phyloP scores from a whole-genome alignment of 2,797 vertebrate species.

The Danio jaintianensis region DNA sequence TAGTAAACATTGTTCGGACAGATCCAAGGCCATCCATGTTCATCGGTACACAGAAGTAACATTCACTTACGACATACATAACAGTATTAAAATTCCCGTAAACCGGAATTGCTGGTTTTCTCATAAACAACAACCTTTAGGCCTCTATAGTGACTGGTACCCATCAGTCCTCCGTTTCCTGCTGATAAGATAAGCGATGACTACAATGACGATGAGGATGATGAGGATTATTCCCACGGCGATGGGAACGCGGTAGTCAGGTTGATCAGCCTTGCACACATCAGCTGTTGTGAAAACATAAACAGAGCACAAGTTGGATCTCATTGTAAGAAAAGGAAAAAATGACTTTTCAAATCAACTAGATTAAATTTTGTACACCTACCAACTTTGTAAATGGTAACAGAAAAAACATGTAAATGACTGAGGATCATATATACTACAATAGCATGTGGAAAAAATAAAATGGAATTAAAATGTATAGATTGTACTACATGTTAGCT shows the following conservation, averaged over 20 bases:
- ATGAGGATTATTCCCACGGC: slow-evolving; percentile 81
- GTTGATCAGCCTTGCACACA: slow-evolving; percentile 69
- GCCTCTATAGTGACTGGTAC: slow-evolving; percentile 85
- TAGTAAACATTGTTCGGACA: not conserved
- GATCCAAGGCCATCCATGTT: not conserved
- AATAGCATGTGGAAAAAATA: too few relatives aligned
- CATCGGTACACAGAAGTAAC: not conserved
- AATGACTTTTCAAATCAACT: not conserved
- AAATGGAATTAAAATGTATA: too few relatives aligned
- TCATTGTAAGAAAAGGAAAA: not conserved
- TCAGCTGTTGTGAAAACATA: slow-evolving; percentile 72
- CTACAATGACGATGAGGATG: slow-evolving; percentile 82
- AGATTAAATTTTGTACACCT: not conserved
- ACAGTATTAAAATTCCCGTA: slow-evolving; percentile 2
- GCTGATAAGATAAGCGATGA: slow-evolving; percentile 80
- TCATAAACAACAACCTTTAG: not conserved
- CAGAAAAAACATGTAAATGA: not conserved
- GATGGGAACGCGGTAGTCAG: slow-evolving; percentile 77
- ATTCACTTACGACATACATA: not conserved
- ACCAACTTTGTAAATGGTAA: not conserved
- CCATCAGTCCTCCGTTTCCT: slow-evolving; percentile 71
- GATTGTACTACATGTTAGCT: too few relatives aligned
- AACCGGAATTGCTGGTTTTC: not conserved
- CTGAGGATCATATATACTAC: not conserved
- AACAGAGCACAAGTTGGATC: not conserved